A percentile compares a stretch with the other conserved stretches of the same genome.
phyloP scores from a whole-genome alignment of 2,113 vertebrate genomes.

The Barnardius zonarius region DNA sequence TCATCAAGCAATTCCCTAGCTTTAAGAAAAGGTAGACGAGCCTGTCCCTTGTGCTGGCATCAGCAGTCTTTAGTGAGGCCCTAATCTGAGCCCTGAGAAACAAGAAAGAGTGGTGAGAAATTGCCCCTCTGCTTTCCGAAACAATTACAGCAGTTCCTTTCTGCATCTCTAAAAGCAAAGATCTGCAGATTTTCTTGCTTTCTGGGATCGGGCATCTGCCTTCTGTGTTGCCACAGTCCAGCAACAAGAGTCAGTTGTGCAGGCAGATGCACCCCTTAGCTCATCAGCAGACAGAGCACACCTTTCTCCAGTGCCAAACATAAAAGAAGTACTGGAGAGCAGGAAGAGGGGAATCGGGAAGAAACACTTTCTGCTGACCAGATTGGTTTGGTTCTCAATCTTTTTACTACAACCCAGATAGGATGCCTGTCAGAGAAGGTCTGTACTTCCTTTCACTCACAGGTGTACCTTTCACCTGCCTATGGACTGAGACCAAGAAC shows the following conservation, averaged over 20 bases:
- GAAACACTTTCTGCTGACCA: not conserved
- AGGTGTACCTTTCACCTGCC: not conserved
- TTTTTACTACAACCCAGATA: not conserved
- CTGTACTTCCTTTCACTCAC: not conserved
- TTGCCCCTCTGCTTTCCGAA: not conserved
- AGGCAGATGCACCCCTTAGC: not conserved
- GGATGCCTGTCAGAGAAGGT: not conserved
- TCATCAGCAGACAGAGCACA: not conserved
- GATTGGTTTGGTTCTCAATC: not conserved
- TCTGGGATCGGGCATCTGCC: not conserved
- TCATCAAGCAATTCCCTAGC: not conserved
- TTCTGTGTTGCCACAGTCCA: not conserved
- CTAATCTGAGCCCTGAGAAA: not conserved
- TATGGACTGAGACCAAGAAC: not conserved
- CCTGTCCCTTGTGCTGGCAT: constrained; percentile 12
- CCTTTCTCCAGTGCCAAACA: not conserved
- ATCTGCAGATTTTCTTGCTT: not conserved
- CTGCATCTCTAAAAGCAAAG: not conserved
- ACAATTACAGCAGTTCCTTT: not conserved
- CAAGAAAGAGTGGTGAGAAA: not conserved
- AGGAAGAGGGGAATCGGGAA: not conserved
- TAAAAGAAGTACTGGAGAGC: not conserved
- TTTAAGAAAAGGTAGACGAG: constrained; percentile 21
- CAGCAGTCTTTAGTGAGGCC: not conserved
- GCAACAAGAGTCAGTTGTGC: not conserved